Conservation (phyloP, 1,140 invertebrate species). For the Scaptomyza hsui region DNA sequence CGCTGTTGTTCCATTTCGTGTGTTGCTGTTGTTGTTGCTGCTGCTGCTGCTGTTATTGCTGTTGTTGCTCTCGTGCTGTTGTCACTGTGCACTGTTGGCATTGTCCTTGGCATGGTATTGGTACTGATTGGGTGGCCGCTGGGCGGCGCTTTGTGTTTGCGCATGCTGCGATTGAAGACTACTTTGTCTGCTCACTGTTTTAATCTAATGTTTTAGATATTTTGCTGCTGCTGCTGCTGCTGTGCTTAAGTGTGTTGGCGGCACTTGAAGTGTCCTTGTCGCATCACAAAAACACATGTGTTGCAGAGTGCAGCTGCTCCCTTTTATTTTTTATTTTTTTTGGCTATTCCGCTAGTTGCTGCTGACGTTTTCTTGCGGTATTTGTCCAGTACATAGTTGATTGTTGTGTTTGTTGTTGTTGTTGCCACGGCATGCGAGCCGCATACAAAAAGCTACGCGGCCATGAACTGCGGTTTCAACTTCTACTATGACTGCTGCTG, state of each 20-base stretch:
- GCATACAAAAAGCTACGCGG: constrained; percentile 48
- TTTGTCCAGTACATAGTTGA: constrained; percentile 64
- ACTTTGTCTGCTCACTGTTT: not conserved
- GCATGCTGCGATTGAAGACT: constrained; percentile 54
- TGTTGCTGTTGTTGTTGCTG: constrained; percentile 23
- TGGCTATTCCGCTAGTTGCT: constrained; percentile 17
- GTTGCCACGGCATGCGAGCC: constrained; percentile 28
- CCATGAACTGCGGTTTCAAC: constrained; percentile 23
- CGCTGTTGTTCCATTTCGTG: constrained; percentile 54
- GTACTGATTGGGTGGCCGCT: constrained; percentile 48
- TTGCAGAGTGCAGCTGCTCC: constrained; percentile 45
- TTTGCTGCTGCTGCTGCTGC: constrained; percentile 40
- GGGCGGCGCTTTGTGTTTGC: constrained; percentile 74
- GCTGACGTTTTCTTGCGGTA: constrained; percentile 39
- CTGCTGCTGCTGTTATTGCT: constrained; percentile 22
- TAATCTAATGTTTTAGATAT: constrained; percentile 18
- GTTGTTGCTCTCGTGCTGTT: constrained; percentile 20
- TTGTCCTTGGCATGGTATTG: constrained; percentile 60
- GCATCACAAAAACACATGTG: constrained; percentile 75
- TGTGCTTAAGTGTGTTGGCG: constrained; percentile 65
- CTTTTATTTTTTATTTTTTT: constrained; percentile 8
- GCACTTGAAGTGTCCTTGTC: constrained; percentile 77
- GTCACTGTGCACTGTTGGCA: constrained; percentile 39
- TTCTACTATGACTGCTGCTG: not conserved
- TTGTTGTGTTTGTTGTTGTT: constrained; percentile 16